Evolutionary conservation across 2,888 invertebrate species (phyloP).

Genomic region (Mermis nigrescens): DNA sequence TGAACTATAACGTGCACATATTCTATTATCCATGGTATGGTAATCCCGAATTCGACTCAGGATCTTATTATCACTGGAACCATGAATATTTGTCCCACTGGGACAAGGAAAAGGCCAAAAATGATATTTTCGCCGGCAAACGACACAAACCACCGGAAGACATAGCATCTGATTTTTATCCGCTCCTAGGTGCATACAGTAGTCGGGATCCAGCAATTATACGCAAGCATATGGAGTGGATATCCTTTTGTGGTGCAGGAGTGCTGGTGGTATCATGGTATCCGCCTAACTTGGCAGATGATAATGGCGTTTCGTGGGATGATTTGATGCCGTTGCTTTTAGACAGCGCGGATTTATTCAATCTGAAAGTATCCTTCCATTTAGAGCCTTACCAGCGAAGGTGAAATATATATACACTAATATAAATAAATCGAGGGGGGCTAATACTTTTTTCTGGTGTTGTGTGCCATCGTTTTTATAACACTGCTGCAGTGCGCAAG

Average conservation of each 20-base stretch:
- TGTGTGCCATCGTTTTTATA: too few relatives aligned
- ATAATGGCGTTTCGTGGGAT: constrained; percentile 28
- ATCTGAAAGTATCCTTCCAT: constrained; percentile 34
- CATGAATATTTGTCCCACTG: constrained; percentile 33
- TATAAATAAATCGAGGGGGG: too few relatives aligned
- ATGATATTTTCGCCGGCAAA: constrained; percentile 29
- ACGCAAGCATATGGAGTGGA: constrained; percentile 44
- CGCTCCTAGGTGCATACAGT: constrained; percentile 41
- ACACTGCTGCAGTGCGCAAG: too few relatives aligned
- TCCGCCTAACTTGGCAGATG: constrained; percentile 35
- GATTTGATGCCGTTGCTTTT: constrained; percentile 27
- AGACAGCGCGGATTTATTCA: constrained; percentile 28
- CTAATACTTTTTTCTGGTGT: too few relatives aligned
- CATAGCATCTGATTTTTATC: constrained; percentile 41
- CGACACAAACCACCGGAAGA: constrained; percentile 35
- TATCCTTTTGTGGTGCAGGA: constrained; percentile 42
- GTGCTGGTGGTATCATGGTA: constrained; percentile 44
- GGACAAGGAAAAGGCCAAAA: constrained; percentile 31
- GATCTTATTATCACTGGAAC: constrained; percentile 34
- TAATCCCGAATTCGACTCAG: constrained; percentile 22
- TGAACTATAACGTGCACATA: constrained; percentile 32
- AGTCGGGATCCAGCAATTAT: constrained; percentile 39
- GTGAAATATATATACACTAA: too few relatives aligned
- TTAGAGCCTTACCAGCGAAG: constrained; percentile 40
- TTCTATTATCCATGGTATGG: constrained; percentile 38